Conservation (phyloP, 2,797 vertebrate genomes). For the Propithecus perrieri region DNA sequence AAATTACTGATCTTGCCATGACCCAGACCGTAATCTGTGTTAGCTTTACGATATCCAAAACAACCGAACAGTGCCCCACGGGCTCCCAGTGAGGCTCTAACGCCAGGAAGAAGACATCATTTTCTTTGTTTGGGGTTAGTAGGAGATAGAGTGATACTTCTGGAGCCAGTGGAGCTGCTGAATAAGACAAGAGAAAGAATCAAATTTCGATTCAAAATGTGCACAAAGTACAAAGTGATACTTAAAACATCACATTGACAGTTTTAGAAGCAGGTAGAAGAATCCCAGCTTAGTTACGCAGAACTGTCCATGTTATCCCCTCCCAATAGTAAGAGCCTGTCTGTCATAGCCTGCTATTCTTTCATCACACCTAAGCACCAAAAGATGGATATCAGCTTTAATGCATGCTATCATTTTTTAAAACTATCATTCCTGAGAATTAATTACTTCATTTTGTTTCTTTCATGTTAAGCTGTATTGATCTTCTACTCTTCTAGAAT, state of each 20-base stretch:
- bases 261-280: neutral
- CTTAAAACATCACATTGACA: neutral
- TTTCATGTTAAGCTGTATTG: neutral
- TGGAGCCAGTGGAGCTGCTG: neutral
- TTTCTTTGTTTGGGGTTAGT: neutral
- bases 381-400: neutral
- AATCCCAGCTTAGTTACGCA: neutral
- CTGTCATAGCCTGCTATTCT: neutral
- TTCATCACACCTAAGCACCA: neutral
- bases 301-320: neutral
- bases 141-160: neutral
- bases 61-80: accelerated
- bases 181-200: neutral
- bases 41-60: neutral
- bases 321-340: neutral
- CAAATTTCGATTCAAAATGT: neutral
- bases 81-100: neutral
- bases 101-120: neutral
- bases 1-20: neutral
- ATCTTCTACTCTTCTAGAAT: neutral
- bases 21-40: neutral
- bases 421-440: neutral
- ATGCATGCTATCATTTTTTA: neutral
- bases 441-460: neutral
- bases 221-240: neutral